Conservation (phyloP, 1,140 invertebrate genomes). For the Akabosia matsudoensis region DNA sequence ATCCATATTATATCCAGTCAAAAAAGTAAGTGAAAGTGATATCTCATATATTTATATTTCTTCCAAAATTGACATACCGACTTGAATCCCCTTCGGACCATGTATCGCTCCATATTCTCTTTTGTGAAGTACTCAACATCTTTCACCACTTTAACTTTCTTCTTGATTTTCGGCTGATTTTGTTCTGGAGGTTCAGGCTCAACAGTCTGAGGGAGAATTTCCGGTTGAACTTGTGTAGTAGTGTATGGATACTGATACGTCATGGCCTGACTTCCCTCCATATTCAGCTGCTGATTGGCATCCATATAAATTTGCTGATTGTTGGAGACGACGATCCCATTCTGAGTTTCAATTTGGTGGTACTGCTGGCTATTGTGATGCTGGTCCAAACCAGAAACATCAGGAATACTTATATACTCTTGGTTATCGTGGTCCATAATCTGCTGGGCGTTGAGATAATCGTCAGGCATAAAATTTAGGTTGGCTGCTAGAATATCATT, state of each 20-base stretch:
- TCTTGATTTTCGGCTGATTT: neutral
- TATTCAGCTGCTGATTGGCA: neutral
- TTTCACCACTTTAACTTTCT: conserved; percentile 42
- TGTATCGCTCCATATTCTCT: conserved; percentile 23
- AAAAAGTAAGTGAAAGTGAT: too few relatives aligned
- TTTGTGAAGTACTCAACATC: conserved; percentile 31
- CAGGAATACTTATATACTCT: neutral
- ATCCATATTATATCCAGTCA: too few relatives aligned
- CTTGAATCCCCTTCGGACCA: conserved; percentile 24
- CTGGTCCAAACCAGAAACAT: neutral
- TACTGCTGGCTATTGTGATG: neutral
- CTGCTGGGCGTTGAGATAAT: neutral
- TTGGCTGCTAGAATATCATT: neutral
- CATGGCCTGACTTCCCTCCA: neutral
- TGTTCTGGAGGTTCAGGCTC: neutral
- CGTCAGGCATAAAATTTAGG: neutral
- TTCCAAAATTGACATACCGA: too few relatives aligned
- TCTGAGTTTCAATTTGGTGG: neutral
- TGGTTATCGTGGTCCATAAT: neutral
- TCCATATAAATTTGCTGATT: neutral
- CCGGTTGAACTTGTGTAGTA: neutral
- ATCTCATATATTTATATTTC: neutral
- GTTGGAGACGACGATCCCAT: neutral
- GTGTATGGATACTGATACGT: neutral
- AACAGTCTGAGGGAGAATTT: neutral